A percentile compares a stretch with the other conserved stretches of the same genome.
phyloP scores from a whole-genome alignment of 1,140 invertebrate genomes.

The Mamestra configurata region DNA sequence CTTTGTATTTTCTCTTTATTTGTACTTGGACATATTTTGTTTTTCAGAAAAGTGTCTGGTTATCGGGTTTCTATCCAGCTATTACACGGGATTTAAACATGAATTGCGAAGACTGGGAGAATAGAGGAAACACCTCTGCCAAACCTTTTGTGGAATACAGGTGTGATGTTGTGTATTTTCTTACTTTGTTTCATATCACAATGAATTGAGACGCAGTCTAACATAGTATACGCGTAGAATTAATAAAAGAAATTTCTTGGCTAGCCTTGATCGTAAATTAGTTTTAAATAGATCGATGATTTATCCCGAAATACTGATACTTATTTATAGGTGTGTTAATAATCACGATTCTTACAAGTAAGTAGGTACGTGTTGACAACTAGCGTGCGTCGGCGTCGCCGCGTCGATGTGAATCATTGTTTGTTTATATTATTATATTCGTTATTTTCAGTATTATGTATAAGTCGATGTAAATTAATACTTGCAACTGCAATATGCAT shows the following conservation, averaged over 20 bases:
- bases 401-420: background rate
- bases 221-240: too few relatives aligned
- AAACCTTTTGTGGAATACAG: too few relatives aligned
- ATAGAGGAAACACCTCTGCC: background rate
- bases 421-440: background rate
- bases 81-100: background rate
- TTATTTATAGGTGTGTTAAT: conserved; percentile 5
- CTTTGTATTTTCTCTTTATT: background rate
- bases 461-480: background rate
- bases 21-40: background rate
- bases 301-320: background rate
- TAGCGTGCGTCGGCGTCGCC: background rate
- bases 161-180: too few relatives aligned
- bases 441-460: background rate
- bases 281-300: background rate
- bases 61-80: too few relatives aligned
- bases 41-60: too few relatives aligned
- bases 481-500: background rate
- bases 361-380: background rate
- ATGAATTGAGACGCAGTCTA: too few relatives aligned
- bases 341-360: background rate
- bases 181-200: background rate
- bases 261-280: background rate
- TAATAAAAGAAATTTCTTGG: conserved; percentile 25
- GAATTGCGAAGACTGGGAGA: too few relatives aligned